A percentile compares a stretch with the other conserved stretches of the same genome.
phyloP scores from a whole-genome alignment of 2,113 vertebrate genomes.

The Pseudopodoces humilis region DNA sequence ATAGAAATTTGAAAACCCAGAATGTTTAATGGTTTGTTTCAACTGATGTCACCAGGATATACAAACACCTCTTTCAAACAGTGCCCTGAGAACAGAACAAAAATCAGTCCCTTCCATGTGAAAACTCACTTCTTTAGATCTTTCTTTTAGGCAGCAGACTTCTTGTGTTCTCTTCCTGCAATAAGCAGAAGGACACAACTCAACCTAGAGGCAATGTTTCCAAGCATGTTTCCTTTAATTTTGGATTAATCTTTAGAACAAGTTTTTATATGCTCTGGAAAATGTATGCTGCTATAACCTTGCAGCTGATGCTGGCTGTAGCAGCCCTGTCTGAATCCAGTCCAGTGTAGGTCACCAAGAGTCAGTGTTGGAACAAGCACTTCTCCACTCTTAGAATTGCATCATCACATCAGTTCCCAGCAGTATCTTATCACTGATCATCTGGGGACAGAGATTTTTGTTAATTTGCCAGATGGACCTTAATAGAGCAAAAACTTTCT shows the following conservation, averaged over 20 bases:
- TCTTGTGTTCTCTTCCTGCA: not conserved
- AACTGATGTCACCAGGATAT: not conserved
- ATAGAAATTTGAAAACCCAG: not conserved
- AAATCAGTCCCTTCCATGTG: not conserved
- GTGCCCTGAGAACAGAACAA: not conserved
- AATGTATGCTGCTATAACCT: not conserved
- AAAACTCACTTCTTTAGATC: not conserved
- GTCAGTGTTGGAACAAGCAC: not conserved
- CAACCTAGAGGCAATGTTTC: not conserved
- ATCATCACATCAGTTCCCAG: not conserved
- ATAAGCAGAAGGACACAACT: not conserved
- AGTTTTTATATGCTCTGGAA: not conserved
- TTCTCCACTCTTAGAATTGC: not conserved
- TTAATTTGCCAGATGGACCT: not conserved
- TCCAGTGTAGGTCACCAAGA: not conserved
- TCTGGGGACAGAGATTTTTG: not conserved
- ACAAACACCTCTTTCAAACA: conserved; percentile 45
- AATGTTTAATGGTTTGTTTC: conserved; percentile 9
- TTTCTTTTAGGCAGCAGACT: not conserved
- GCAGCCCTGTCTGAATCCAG: not conserved
- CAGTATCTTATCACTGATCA: conserved; percentile 5
- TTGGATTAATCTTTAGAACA: not conserved
- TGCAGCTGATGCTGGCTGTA: not conserved
- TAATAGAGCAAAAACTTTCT: not conserved
- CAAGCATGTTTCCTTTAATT: not conserved